phyloP scores from a whole-genome alignment of 2,888 invertebrate species.

The Nymphalis c-album region DNA sequence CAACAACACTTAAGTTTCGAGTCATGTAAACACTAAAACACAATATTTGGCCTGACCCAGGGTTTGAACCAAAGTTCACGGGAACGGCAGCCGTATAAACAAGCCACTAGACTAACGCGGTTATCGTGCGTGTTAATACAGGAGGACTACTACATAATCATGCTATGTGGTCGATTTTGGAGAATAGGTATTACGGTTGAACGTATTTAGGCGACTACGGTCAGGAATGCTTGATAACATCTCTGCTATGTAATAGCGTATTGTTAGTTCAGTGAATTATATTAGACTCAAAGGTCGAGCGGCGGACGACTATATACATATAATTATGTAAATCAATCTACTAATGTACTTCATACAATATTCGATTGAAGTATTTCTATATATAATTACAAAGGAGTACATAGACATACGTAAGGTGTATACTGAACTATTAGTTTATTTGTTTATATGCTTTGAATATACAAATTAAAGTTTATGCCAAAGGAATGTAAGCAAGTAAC shows the following conservation, averaged over 20 bases:
- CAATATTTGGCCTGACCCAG: too few species aligned
- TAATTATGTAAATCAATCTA: slow-evolving; percentile 6
- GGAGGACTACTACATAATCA: not conserved
- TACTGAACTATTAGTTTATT: too few species aligned
- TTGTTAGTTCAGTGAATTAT: slow-evolving; percentile 24
- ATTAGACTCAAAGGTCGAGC: slow-evolving; percentile 11
- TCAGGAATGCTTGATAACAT: slow-evolving; percentile 25
- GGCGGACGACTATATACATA: slow-evolving; percentile 1
- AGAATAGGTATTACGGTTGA: slow-evolving; percentile 13
- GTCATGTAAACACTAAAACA: not conserved
- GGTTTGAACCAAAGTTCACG: too few species aligned
- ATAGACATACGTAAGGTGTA: too few species aligned
- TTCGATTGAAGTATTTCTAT: not conserved
- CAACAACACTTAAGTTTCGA: too few species aligned
- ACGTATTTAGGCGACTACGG: slow-evolving; percentile 16
- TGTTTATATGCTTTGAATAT: too few species aligned
- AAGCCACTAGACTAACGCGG: too few species aligned
- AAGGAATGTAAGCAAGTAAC: too few species aligned
- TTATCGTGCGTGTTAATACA: not conserved
- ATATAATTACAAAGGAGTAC: not conserved
- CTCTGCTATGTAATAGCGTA: slow-evolving; percentile 24
- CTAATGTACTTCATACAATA: not conserved
- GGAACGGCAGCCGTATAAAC: too few species aligned
- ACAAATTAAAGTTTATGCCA: too few species aligned
- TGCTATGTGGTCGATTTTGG: not conserved